Evolutionary conservation across 2,113 vertebrate genomes (phyloP).

Genomic region (Ursus arctos): DNA sequence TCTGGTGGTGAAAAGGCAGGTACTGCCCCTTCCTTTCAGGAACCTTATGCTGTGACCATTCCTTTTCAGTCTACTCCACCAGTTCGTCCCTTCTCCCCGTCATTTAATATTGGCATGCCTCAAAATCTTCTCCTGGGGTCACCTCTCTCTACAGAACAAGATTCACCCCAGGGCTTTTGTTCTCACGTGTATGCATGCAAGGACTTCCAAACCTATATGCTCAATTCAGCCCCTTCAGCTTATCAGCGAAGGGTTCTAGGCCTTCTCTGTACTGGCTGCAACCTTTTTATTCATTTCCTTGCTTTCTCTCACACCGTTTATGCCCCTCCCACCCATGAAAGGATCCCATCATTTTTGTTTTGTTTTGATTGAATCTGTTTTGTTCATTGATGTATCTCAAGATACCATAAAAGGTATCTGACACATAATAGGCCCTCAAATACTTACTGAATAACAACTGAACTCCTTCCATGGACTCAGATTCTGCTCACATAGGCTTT

Average conservation of each 20-base stretch:
- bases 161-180: neutral
- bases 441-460: slow-evolving; percentile 16
- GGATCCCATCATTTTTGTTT: neutral
- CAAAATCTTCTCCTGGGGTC: neutral
- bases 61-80: neutral
- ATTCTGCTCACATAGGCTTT: neutral
- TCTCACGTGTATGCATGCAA: neutral
- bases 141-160: neutral
- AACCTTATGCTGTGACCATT: neutral
- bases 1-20: neutral
- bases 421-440: neutral
- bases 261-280: neutral
- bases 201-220: neutral
- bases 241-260: neutral
- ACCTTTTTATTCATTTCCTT: neutral
- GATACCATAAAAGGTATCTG: neutral
- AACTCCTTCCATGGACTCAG: neutral
- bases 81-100: neutral
- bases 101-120: neutral
- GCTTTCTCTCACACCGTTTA: neutral
- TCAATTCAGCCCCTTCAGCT: neutral
- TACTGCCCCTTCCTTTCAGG: neutral
- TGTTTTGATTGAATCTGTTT: neutral
- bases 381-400: neutral
- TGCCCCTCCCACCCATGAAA: too few relatives aligned